Evolutionary conservation across 2,888 invertebrate species (phyloP), one percentile per base, ranked within the genome.

Genomic region (Ptychoptera albimana): DNA sequence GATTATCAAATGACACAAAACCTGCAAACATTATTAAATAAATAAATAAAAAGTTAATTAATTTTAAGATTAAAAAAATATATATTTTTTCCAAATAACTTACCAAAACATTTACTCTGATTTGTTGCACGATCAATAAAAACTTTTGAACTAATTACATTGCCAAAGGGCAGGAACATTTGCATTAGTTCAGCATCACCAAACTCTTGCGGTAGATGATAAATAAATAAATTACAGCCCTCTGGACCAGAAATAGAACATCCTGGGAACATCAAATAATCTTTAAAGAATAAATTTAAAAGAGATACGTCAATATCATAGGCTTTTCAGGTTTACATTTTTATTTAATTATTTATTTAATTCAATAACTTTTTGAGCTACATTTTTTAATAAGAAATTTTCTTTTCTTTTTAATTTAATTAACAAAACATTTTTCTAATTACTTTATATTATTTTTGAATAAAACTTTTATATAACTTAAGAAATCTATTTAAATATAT

Each of bases 21-120:
- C 97, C 97, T 97, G 68, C 2, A 23, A 23, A 23, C 3, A 34
- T 6, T 11, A 41, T 13, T 15, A 41, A 34, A 15, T 15, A 13
- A 34, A 47, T 23, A 39, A 42, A 30, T 13, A n/a, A 39, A 42
- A 39, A 10, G 39, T 40, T 3, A 23, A 23, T 23, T 23, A 23
- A 23, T 5, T 5, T 23, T 23, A 23, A 38, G 39, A 13, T 37
- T 23, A 7, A 3, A 10, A 11, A n/a, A 31, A 42, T 36, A 2
- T 2, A 35, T 23, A 9, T 34, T 15, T 10, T 29, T n/a, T 39
- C 3, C 7, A 23, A 39, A 42, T 39, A 52, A 72, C 87, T 77
- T 72, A 97, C 97, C 97, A 71, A 98, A 98, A 75, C 97, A 98
- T 78, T 98, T 98, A 79, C 96, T 96, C 75, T 98, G 97, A 72